Percentiles rank a stretch among this genome's conserved stretches.
Evolutionary conservation across 2,888 invertebrate species (phyloP).

Genomic region (Drosophila infuscata): DNA sequence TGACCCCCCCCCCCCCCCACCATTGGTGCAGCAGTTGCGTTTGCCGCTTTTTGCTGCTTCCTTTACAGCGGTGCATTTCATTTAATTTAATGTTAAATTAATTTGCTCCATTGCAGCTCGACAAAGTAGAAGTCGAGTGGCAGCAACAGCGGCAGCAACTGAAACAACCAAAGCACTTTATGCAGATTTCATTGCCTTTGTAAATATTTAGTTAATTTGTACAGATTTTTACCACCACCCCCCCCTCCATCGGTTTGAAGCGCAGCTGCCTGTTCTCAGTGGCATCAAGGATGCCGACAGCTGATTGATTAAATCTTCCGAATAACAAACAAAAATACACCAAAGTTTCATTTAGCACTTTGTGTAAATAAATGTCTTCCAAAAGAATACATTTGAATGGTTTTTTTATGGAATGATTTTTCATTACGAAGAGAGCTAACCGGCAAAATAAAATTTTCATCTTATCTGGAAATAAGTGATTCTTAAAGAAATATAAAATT

Average conservation of each 20-base stretch:
- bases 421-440: too few species aligned
- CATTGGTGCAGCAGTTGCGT: conserved; percentile 36
- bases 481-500: not conserved
- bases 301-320: not conserved
- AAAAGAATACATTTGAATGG: not conserved
- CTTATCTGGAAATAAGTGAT: not conserved
- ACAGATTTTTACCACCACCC: conserved; percentile 34
- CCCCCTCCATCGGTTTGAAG: not conserved
- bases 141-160: conserved; percentile 21
- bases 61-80: conserved; percentile 59
- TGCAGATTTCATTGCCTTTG: conserved; percentile 66
- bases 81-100: conserved; percentile 77
- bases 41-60: conserved; percentile 1
- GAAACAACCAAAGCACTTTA: conserved; percentile 59
- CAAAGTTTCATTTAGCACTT: not conserved
- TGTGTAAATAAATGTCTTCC: not conserved
- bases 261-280: conserved; percentile 1
- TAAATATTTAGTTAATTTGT: conserved; percentile 75
- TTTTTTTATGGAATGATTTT: not conserved
- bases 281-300: not conserved
- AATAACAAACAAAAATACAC: not conserved
- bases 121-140: not conserved
- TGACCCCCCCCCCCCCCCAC: too few species aligned
- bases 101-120: conserved; percentile 63
- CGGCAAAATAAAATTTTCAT: not conserved